These are phyloP conservation scores for Neostethus bicornis DNA, from an alignment of 2,797 vertebrate species.

Conservation along the genomic window DNA sequence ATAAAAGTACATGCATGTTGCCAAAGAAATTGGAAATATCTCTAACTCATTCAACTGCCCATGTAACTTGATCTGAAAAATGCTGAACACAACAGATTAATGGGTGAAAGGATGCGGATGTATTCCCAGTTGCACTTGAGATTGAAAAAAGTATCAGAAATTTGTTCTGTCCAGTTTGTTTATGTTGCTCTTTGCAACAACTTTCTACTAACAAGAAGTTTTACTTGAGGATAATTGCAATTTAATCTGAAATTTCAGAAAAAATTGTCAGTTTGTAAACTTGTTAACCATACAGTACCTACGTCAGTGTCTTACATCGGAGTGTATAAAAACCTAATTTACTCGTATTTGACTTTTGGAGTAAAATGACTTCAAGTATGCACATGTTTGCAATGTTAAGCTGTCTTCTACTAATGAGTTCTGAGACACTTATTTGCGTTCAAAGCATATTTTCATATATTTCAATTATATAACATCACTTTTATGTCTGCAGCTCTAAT, in stretches of 20 bases:
- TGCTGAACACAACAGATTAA: too few species aligned
- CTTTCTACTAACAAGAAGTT: background rate
- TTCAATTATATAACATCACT: conserved; percentile 43
- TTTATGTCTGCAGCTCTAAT: conserved; percentile 55
- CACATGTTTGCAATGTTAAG: background rate
- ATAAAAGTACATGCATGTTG: too few species aligned
- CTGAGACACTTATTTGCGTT: conserved; percentile 22
- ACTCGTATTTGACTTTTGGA: background rate
- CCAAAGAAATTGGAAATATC: too few species aligned
- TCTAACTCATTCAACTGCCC: too few species aligned
- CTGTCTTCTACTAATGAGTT: conserved; percentile 14
- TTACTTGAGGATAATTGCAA: background rate
- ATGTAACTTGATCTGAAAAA: too few species aligned
- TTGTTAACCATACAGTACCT: background rate
- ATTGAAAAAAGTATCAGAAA: too few species aligned
- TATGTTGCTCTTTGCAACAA: too few species aligned
- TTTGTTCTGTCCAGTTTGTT: too few species aligned
- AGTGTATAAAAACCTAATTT: background rate
- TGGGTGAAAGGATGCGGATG: too few species aligned
- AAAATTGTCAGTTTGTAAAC: background rate
- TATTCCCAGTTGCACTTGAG: too few species aligned
- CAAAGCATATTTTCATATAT: conserved; percentile 19
- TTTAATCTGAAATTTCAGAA: background rate
- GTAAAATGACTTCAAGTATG: background rate
- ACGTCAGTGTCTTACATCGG: background rate